Base-by-base conservation (phyloP, 2,797 vertebrate species). In the Rhabdophis nuchalis region DNA sequence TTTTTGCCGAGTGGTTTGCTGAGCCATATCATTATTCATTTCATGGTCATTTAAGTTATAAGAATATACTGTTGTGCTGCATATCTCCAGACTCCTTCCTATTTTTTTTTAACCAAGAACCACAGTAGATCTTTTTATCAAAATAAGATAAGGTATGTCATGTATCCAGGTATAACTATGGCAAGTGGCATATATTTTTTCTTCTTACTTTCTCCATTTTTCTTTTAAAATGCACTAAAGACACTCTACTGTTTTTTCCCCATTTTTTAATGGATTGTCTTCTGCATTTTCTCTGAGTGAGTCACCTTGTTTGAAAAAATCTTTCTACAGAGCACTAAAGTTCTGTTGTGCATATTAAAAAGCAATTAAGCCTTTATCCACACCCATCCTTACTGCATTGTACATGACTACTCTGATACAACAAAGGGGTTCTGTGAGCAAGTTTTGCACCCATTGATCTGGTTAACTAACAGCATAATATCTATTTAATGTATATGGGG, bases 271-370 rank as follows among this genome's bases (percentile, higher is more conserved):
- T 93, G 41, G 87, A 60, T 53, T 88, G 54, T 60, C 56, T 61
- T 52, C 29, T 29, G 50, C 36, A 27, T 61, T 85, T 91, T 68
- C 68, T 50, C 86, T 53, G 18, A 50, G 16, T 89, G 60, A 41
- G 25, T 91, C 46, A 93, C 86, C 56, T 64, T 91, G 18, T 68
- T 64, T 50, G 41, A n/a, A 60, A 64, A 91, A 54, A 53, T 91
- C 8, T 77, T 61, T 89, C 46, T 25, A 61, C 27, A 52, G 23
- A 77, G 64, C 64, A 86, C 12, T 72, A 46, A 57, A 68, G 61
- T 72, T 86, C 11, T 27, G 50, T 89, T 54, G 53, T 12, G 10
- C 29, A 53, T 53, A 68, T 88, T 56, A 36, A 86, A 89, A 88
- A 85, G 32, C 9, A 23, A 77, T 77, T 77, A 77, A 41, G 1